phyloP scores from a whole-genome alignment of 2,797 vertebrate species.

The Megaceryle alcyon region DNA sequence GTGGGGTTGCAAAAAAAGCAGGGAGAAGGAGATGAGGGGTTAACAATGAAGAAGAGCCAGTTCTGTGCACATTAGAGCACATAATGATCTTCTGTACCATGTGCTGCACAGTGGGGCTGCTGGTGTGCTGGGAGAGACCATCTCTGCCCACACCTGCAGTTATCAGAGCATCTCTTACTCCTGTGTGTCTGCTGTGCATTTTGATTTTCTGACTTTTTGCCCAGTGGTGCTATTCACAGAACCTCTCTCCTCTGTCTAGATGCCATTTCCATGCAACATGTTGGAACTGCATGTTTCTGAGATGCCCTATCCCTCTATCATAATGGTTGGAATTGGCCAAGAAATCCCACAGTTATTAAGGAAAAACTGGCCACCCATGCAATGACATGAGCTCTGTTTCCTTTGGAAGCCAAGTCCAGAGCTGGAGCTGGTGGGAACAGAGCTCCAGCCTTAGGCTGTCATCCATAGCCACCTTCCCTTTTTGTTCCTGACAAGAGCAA shows the following conservation, averaged over 20 bases:
- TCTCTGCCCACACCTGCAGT: background rate
- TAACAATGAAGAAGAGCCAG: background rate
- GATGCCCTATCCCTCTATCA: background rate
- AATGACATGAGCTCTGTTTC: background rate
- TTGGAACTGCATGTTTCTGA: background rate
- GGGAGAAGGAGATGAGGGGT: background rate
- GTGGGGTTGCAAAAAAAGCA: background rate
- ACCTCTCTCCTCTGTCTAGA: background rate
- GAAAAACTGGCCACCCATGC: background rate
- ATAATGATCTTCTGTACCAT: background rate
- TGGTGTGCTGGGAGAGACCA: background rate
- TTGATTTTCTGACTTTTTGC: background rate
- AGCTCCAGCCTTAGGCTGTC: background rate
- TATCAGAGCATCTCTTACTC: background rate
- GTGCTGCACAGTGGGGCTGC: background rate
- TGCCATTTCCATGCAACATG: background rate
- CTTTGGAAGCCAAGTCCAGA: background rate
- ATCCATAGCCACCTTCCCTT: background rate
- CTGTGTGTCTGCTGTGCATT: fast-evolving
- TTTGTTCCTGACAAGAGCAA: background rate
- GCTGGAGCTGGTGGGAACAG: background rate
- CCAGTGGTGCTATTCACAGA: background rate
- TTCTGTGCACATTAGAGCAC: background rate
- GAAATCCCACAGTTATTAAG: background rate
- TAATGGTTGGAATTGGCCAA: background rate